A percentile compares a stretch with the other conserved stretches of the same genome.
Conservation (phyloP, 1,140 invertebrate species). For the Schlechtendalia chinensis region DNA sequence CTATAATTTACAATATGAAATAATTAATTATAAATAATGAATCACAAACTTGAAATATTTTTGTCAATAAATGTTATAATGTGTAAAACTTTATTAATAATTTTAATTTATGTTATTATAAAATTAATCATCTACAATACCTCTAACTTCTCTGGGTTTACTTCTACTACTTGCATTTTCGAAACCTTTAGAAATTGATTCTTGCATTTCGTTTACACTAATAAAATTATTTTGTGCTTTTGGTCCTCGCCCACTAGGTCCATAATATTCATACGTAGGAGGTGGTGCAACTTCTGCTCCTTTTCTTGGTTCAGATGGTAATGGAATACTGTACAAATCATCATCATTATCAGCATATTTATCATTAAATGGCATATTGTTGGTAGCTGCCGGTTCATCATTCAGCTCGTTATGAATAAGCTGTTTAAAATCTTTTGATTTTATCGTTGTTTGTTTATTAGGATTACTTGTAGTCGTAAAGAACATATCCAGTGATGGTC, state of each 20-base stretch:
- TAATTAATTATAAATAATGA: background rate
- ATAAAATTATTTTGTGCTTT: background rate
- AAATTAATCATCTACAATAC: constrained; percentile 2
- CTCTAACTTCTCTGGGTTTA: constrained; percentile 9
- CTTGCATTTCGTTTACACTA: constrained; percentile 25
- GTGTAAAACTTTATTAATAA: background rate
- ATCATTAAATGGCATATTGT: background rate
- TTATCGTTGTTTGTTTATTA: constrained; percentile 33
- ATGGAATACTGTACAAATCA: constrained; percentile 12
- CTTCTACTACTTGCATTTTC: background rate
- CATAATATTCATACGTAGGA: constrained; percentile 64
- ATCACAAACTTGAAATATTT: background rate
- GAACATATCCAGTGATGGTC: constrained; percentile 52
- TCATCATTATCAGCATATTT: background rate
- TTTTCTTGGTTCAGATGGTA: constrained; percentile 50
- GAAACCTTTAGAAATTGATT: constrained; percentile 34
- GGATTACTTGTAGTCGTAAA: constrained; percentile 48
- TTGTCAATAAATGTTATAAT: no score
- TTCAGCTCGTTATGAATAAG: constrained; percentile 33
- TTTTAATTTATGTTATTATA: no score
- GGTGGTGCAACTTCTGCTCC: constrained; percentile 65
- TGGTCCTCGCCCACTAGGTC: constrained; percentile 53
- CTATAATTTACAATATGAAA: background rate
- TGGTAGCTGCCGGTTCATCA: background rate
- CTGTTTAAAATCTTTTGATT: background rate